Percentiles rank a stretch among this genome's conserved stretches.
Conservation (phyloP, 2,113 vertebrate genomes). For the Trogon melanurus region DNA sequence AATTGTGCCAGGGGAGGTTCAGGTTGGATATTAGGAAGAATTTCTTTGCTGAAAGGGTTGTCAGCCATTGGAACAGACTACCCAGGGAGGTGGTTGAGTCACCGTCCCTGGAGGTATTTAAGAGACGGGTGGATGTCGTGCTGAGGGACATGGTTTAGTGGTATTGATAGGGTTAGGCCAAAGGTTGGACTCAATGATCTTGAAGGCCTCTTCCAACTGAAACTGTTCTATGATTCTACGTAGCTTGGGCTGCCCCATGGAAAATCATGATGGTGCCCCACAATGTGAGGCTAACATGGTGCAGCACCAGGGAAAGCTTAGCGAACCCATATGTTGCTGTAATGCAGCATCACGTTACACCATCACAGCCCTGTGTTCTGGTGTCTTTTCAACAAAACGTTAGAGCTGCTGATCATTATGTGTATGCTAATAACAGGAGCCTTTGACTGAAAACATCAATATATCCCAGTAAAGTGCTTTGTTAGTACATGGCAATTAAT, state of each 20-base stretch:
- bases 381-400: background rate
- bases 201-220: no score
- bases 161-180: no score
- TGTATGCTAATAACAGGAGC: background rate
- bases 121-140: no score
- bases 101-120: no score
- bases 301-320: background rate
- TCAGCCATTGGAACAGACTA: no score
- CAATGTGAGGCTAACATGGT: background rate
- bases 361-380: background rate
- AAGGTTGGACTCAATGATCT: no score
- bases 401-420: slow-evolving; percentile 9
- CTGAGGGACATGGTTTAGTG: no score
- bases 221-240: background rate
- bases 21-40: no score
- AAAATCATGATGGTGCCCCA: background rate
- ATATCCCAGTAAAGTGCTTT: slow-evolving; percentile 9
- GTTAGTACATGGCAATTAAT: slow-evolving; percentile 43
- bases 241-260: background rate
- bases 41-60: no score
- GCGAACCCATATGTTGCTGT: background rate
- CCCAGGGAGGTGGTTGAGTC: no score
- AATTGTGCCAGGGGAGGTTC: no score
- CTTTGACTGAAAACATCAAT: slow-evolving; percentile 26
- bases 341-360: fast-evolving